Percentiles rank a stretch among this genome's conserved stretches.
Conservation (phyloP, 2,113 vertebrate genomes). For the Thinocorus orbignyianus region DNA sequence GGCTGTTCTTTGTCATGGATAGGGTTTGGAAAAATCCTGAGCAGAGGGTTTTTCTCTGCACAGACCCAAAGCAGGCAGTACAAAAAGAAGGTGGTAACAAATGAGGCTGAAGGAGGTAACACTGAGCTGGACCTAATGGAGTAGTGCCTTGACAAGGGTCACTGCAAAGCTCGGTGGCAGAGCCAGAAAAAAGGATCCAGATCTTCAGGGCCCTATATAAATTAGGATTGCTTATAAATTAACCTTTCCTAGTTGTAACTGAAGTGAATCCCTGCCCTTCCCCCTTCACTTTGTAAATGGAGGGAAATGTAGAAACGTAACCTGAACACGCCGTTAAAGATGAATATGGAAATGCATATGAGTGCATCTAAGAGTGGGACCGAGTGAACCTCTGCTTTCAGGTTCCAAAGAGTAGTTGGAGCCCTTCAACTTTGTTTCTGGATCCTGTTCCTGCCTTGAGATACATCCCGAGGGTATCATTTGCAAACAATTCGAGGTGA, state of each 20-base stretch:
- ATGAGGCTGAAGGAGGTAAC: not conserved
- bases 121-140: not conserved
- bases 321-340: not conserved
- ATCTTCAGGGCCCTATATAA: not conserved
- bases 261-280: not conserved
- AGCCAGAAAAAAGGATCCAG: not conserved
- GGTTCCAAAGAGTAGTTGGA: not conserved
- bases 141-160: not conserved
- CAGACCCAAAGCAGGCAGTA: not conserved
- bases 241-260: not conserved
- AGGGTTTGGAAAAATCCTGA: not conserved
- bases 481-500: not conserved
- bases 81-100: not conserved
- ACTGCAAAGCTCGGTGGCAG: not conserved
- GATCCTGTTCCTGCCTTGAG: not conserved
- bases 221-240: not conserved
- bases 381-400: not conserved
- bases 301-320: not conserved
- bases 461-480: not conserved
- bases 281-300: not conserved
- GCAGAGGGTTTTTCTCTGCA: not conserved
- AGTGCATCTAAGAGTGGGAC: not conserved
- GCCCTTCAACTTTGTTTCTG: not conserved
- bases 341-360: not conserved
- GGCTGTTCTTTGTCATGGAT: not conserved